Evolutionary conservation across 2,888 invertebrate genomes (phyloP).

Genomic region (Erebia palarica): DNA sequence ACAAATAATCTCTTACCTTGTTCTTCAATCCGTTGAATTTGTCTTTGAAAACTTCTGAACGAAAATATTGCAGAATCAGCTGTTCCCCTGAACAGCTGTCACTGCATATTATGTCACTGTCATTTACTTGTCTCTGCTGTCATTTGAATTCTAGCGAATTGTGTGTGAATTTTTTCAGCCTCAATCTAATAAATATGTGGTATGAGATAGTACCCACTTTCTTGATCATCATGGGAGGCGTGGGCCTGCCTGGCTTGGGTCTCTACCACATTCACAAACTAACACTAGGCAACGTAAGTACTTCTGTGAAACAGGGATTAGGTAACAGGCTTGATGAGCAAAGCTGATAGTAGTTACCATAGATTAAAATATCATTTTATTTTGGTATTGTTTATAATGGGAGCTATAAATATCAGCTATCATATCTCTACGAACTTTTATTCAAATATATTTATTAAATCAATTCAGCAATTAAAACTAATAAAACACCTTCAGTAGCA

Average conservation of each 20-base stretch:
- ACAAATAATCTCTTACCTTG: too few species aligned
- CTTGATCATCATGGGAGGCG: slow-evolving; percentile 81
- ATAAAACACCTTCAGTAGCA: too few species aligned
- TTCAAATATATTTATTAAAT: too few species aligned
- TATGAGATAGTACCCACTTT: slow-evolving; percentile 87
- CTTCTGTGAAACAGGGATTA: slow-evolving; percentile 59
- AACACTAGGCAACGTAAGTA: slow-evolving; percentile 85
- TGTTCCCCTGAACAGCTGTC: slow-evolving; percentile 7
- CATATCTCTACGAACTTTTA: too few species aligned
- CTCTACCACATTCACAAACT: slow-evolving; percentile 85
- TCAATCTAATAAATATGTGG: slow-evolving; percentile 81
- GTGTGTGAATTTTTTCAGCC: neutral
- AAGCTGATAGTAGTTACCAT: slow-evolving; percentile 14
- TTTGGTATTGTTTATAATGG: neutral
- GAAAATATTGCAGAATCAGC: neutral
- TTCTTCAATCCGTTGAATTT: too few species aligned
- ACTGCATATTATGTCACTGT: too few species aligned
- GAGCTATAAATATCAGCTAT: neutral
- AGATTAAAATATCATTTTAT: slow-evolving; percentile 18
- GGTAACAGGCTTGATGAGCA: slow-evolving; percentile 52
- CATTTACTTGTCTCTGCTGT: too few species aligned
- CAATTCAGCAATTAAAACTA: too few species aligned
- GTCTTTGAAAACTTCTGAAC: neutral
- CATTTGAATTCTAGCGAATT: slow-evolving; percentile 7
- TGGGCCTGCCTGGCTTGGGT: slow-evolving; percentile 84